Conservation (phyloP, 2,113 vertebrate species). For the Pelodiscus sinensis region DNA sequence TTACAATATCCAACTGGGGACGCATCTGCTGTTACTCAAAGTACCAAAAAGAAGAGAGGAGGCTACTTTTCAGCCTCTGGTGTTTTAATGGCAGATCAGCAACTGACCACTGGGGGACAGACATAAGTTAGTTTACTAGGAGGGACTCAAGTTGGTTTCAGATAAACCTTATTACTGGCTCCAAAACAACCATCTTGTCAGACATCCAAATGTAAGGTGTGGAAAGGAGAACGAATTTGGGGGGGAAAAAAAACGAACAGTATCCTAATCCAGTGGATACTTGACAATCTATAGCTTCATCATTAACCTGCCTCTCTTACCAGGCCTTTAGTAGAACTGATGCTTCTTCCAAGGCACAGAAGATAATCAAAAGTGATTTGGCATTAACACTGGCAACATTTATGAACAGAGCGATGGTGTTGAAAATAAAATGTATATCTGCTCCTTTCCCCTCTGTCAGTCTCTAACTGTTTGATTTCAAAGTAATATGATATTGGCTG, state of each 20-base stretch:
- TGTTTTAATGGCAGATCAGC: not conserved
- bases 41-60: not conserved
- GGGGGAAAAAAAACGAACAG: not conserved
- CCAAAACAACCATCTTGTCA: not conserved
- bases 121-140: not conserved
- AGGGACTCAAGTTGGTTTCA: not conserved
- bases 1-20: not conserved
- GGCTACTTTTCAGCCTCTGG: not conserved
- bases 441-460: not conserved
- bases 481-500: not conserved
- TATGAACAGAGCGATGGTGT: not conserved
- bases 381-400: too few relatives aligned
- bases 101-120: not conserved
- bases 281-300: not conserved
- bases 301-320: not conserved
- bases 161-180: not conserved
- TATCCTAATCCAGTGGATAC: not conserved
- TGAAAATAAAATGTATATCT: not conserved
- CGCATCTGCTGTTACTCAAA: not conserved
- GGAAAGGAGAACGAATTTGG: not conserved
- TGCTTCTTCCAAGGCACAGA: not conserved
- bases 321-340: not conserved
- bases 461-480: not conserved
- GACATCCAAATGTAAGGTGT: not conserved
- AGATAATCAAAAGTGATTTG: not conserved